Conservation (phyloP, 2,113 vertebrate species). For the Rhea americana region DNA sequence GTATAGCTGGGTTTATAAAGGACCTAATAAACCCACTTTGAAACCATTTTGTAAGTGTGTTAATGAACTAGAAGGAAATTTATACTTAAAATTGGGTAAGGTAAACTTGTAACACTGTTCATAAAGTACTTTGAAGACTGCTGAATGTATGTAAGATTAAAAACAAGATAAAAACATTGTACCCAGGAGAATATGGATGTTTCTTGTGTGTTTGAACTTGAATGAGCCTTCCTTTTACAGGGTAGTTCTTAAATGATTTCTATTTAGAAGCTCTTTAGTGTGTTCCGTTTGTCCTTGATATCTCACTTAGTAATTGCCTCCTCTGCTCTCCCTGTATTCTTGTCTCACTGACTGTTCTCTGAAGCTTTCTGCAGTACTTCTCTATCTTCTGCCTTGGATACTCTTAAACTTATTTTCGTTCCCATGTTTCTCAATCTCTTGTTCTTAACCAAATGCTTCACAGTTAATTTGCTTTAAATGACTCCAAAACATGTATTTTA, state of each 20-base stretch:
- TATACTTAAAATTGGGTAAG: not conserved
- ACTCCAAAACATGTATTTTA: fast-evolving
- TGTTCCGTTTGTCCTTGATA: not conserved
- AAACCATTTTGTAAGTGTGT: not conserved
- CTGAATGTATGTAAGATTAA: not conserved
- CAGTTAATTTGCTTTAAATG: not conserved
- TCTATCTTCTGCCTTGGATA: slow-evolving; percentile 3
- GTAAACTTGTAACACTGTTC: not conserved
- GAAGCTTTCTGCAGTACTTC: slow-evolving; percentile 16
- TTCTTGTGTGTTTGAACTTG: not conserved
- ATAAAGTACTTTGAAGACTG: not conserved
- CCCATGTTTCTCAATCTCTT: not conserved
- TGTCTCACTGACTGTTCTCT: not conserved
- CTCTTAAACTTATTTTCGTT: not conserved
- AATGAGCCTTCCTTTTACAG: not conserved
- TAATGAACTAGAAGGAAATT: not conserved
- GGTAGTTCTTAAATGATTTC: not conserved
- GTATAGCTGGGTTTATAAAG: not conserved
- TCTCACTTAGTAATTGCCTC: not conserved
- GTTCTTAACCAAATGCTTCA: not conserved
- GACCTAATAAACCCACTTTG: not conserved
- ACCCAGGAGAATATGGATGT: not conserved
- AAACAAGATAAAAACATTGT: not conserved
- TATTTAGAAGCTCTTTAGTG: not conserved
- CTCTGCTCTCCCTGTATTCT: not conserved